These are phyloP conservation scores for Hypomecis punctinalis DNA, from an alignment of 2,888 invertebrate genomes.

Conservation along the genomic window DNA sequence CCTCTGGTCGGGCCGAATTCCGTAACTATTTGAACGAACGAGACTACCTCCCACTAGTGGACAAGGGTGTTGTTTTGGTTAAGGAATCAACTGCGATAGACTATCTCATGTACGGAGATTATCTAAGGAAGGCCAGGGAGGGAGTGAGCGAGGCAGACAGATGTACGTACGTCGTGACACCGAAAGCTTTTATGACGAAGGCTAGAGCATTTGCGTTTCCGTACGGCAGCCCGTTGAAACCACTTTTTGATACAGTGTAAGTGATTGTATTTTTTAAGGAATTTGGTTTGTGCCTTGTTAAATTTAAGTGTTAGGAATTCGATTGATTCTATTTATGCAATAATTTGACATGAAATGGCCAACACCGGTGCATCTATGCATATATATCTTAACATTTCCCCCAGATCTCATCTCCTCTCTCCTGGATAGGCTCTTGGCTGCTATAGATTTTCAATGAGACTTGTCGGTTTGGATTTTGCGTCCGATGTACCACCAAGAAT, in stretches of 20 bases:
- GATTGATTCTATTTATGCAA: too few relatives aligned
- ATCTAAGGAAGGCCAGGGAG: slow-evolving; percentile 85
- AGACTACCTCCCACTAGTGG: slow-evolving; percentile 65
- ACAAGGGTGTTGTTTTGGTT: slow-evolving; percentile 77
- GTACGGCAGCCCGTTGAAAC: slow-evolving; percentile 83
- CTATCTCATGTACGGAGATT: slow-evolving; percentile 89
- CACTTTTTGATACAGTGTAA: slow-evolving; percentile 89
- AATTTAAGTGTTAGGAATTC: too few relatives aligned
- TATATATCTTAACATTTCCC: too few relatives aligned
- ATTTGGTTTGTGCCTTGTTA: too few relatives aligned
- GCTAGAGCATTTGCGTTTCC: slow-evolving; percentile 91
- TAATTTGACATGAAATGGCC: too few relatives aligned
- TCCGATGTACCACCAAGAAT: too few relatives aligned
- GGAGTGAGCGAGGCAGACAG: slow-evolving; percentile 85
- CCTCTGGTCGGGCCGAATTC: slow-evolving; percentile 70
- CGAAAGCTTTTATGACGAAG: slow-evolving; percentile 87
- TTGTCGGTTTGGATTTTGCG: too few relatives aligned
- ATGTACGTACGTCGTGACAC: slow-evolving; percentile 92
- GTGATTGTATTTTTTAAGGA: slow-evolving; percentile 44
- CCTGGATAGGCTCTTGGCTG: too few relatives aligned
- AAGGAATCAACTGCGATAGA: slow-evolving; percentile 89
- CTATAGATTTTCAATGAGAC: too few relatives aligned
- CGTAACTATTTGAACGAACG: slow-evolving; percentile 55
- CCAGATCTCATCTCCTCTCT: too few relatives aligned
- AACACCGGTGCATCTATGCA: too few relatives aligned